These are phyloP conservation scores for Sepioteuthis lessoniana DNA, from an alignment of 2,888 invertebrate species.

Conservation along the genomic window DNA sequence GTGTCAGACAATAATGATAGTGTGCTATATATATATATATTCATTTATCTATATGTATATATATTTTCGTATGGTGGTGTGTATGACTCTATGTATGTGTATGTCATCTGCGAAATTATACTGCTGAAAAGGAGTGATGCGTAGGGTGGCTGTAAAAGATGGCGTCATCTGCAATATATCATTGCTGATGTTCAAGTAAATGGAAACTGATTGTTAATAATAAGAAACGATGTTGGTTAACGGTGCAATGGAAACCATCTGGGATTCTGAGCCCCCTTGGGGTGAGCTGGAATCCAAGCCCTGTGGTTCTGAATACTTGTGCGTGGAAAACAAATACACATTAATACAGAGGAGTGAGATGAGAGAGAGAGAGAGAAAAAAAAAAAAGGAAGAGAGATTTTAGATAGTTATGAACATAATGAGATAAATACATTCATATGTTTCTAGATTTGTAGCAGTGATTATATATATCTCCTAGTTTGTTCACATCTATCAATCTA, in stretches of 20 bases:
- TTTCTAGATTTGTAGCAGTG: not conserved
- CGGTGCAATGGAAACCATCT: slow-evolving; percentile 33
- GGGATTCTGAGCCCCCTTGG: not conserved
- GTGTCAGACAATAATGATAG: too few species aligned
- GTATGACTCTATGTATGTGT: not conserved
- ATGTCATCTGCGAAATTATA: not conserved
- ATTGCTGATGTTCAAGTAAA: slow-evolving; percentile 1
- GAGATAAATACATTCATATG: not conserved
- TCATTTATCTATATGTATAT: too few species aligned
- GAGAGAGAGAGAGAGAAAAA: not conserved
- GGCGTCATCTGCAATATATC: slow-evolving; percentile 33
- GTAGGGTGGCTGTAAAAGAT: not conserved
- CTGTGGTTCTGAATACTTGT: not conserved
- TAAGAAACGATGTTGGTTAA: slow-evolving; percentile 6
- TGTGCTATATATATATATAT: not conserved
- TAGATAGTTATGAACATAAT: not conserved
- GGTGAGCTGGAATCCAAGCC: not conserved
- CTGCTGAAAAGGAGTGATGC: not conserved
- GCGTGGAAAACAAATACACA: not conserved
- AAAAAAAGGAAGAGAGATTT: not conserved
- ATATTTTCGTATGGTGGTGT: too few species aligned
- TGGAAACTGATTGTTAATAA: slow-evolving; percentile 33
- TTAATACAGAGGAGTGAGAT: not conserved
- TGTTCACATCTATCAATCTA: not conserved
- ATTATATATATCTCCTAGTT: not conserved